A percentile compares a stretch with the other conserved stretches of the same genome.
Conservation (phyloP, 2,797 vertebrate species). For the Lycodopsis pacificus region DNA sequence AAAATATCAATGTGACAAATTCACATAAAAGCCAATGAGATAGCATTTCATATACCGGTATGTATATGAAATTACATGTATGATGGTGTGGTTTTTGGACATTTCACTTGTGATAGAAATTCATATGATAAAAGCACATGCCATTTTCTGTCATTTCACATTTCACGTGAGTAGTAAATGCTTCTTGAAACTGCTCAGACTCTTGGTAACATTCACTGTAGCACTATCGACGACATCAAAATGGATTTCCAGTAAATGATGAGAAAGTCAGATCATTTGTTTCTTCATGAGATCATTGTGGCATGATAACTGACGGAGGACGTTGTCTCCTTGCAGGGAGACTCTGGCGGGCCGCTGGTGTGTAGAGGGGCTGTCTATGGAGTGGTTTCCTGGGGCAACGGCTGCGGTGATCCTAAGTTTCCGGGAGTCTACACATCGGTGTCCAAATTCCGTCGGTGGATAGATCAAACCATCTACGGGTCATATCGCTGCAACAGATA, state of each 20-base stretch:
- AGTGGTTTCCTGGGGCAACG: constrained; percentile 86
- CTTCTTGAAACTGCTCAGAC: background rate
- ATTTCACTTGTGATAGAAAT: background rate
- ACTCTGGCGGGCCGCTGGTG: constrained; percentile 84
- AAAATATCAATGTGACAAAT: background rate
- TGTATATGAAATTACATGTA: no score
- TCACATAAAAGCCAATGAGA: background rate
- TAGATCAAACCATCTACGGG: constrained; percentile 83
- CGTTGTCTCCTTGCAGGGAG: constrained; percentile 77
- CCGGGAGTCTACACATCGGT: constrained; percentile 85
- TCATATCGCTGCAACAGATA: constrained; percentile 66
- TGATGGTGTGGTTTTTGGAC: background rate
- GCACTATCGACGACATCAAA: constrained; percentile 14
- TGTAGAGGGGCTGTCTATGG: constrained; percentile 82
- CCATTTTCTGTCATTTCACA: background rate
- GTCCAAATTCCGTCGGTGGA: constrained; percentile 84
- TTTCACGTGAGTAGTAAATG: background rate
- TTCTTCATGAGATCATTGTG: constrained; percentile 10
- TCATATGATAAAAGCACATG: background rate
- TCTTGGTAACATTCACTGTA: background rate
- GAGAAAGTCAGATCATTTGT: constrained; percentile 7
- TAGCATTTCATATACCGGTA: background rate
- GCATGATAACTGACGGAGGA: constrained; percentile 17
- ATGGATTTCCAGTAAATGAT: background rate
- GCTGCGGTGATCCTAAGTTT: constrained; percentile 80